phyloP scores from a whole-genome alignment of 2,888 invertebrate genomes.

The Cantharis flavilabris region DNA sequence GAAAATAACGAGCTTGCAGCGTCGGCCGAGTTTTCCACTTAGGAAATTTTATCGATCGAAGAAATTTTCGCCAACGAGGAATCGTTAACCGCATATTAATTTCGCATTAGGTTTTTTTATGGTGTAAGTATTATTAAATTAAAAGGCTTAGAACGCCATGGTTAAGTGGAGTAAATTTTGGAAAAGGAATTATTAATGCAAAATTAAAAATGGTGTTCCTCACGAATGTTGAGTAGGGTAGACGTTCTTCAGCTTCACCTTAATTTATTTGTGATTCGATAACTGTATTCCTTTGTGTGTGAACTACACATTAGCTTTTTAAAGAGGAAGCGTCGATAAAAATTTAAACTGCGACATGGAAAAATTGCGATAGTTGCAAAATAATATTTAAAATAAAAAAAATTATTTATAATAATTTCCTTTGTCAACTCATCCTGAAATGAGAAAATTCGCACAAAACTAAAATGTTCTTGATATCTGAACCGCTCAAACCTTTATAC shows the following conservation, averaged over 20 bases:
- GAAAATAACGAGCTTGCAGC: not conserved
- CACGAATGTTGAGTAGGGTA: slow-evolving; percentile 1
- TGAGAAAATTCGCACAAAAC: slow-evolving; percentile 35
- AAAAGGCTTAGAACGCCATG: not conserved
- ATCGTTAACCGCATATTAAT: not conserved
- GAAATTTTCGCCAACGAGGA: not conserved
- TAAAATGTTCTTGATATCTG: slow-evolving; percentile 28
- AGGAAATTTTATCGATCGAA: not conserved
- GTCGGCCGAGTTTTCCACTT: not conserved
- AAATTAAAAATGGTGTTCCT: not conserved
- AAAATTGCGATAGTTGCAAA: not conserved
- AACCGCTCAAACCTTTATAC: slow-evolving; percentile 44
- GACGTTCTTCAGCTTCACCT: not conserved
- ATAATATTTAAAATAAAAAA: not conserved
- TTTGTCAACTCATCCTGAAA: slow-evolving; percentile 25
- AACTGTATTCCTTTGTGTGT: not conserved
- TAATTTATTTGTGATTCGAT: not conserved
- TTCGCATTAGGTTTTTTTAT: not conserved
- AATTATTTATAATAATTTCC: slow-evolving; percentile 8
- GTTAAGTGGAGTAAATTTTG: not conserved
- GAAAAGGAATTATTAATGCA: not conserved
- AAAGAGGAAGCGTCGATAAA: not conserved
- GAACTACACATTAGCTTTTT: not conserved
- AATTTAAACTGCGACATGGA: not conserved
- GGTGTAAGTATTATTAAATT: not conserved